These are phyloP conservation scores for Amblyteles armatorius DNA, from an alignment of 2,888 invertebrate species.

Conservation along the genomic window DNA sequence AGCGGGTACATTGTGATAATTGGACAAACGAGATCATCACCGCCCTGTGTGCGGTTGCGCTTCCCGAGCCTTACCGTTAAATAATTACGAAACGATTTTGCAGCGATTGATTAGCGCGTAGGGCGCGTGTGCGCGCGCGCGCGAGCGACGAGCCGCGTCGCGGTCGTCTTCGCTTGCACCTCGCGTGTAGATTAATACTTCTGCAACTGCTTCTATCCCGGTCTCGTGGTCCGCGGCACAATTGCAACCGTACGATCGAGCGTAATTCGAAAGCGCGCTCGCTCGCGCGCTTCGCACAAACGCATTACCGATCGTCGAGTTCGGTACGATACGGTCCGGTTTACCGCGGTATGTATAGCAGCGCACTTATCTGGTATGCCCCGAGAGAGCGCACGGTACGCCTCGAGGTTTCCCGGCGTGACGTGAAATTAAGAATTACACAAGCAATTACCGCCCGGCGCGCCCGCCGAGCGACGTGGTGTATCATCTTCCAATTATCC, in stretches of 20 bases:
- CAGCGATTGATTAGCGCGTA: constrained; percentile 56
- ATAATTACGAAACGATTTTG: constrained; percentile 59
- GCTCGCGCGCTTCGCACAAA: not conserved
- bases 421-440: constrained; percentile 83
- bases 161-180: not conserved
- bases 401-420: constrained; percentile 79
- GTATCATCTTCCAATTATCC: constrained; percentile 82
- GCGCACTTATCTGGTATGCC: constrained; percentile 43
- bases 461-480: constrained; percentile 79
- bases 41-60: constrained; percentile 14
- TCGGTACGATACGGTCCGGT: not conserved
- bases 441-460: constrained; percentile 81
- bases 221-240: constrained; percentile 1
- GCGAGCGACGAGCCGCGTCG: constrained; percentile 30
- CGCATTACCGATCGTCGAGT: constrained; percentile 5
- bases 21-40: constrained; percentile 56
- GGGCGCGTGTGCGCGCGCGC: constrained; percentile 19
- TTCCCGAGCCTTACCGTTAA: constrained; percentile 42
- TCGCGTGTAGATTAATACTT: not conserved
- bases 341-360: constrained; percentile 39
- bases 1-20: constrained; percentile 41
- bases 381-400: constrained; percentile 58
- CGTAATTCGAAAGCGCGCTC: constrained; percentile 22
- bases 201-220: not conserved
- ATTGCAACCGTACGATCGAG: constrained; percentile 34